phyloP scores from a whole-genome alignment of 2,113 vertebrate genomes.

The Phaethon lepturus region DNA sequence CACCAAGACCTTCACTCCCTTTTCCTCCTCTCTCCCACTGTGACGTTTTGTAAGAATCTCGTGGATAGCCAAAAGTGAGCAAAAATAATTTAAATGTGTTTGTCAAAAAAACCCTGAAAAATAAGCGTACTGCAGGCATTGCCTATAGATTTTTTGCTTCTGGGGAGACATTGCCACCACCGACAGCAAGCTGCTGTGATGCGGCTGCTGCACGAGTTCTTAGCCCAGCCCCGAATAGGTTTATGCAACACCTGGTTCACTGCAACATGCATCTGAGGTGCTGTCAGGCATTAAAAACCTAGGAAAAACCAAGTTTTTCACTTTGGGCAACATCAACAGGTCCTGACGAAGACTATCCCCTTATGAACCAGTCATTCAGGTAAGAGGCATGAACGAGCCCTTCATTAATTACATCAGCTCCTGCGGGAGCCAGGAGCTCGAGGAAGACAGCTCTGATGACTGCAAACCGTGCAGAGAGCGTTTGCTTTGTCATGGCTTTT shows the following conservation, averaged over 20 bases:
- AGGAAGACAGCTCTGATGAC: background rate
- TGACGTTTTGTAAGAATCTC: rapidly evolving
- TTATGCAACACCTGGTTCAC: background rate
- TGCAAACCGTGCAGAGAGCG: background rate
- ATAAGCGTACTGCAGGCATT: rapidly evolving
- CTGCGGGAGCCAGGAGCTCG: background rate
- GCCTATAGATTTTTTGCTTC: background rate
- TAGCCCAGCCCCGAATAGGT: background rate
- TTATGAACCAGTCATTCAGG: background rate
- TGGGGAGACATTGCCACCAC: no score
- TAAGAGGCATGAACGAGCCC: background rate
- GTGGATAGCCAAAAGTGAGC: rapidly evolving
- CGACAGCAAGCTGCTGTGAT: rapidly evolving
- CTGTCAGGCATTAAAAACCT: background rate
- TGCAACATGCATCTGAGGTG: rapidly evolving
- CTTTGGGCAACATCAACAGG: background rate
- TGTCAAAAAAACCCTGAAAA: background rate
- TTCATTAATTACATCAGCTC: background rate
- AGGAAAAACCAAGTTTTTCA: background rate
- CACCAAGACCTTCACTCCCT: background rate
- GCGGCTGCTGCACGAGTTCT: rapidly evolving
- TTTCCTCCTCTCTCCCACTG: background rate
- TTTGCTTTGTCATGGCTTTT: background rate
- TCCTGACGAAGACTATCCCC: background rate
- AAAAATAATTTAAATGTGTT: no score